Evolutionary conservation across 2,888 invertebrate genomes (phyloP), one percentile per base, ranked within the genome.

Genomic region (Meteorus cinctellus): DNA sequence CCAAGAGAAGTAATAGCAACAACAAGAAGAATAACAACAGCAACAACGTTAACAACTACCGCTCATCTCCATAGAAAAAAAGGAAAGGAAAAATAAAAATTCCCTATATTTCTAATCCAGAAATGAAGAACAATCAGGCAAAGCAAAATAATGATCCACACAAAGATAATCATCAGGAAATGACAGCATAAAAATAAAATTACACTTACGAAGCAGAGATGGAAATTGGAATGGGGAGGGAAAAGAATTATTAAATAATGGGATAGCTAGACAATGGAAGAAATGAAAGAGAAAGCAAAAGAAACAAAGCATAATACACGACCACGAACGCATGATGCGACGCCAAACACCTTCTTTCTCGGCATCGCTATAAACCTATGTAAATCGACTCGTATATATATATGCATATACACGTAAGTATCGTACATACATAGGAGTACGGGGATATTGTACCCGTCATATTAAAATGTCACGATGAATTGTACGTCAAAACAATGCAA

Each of bases 61-160:
- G 84, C 84, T 86, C 87, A 84, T 85, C 86, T 86, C 84, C 82
- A 83, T 81, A 80, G 78, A 76, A 78, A 78, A 77, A 77, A n/a
- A 74, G 73, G 69, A 62, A 77, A 8, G 69, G 69, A 29, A 76
- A 66, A 45, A 76, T 81, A 81, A 65, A 74, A 72, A 78, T 74
- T 76, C 8, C 6, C 19, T 19, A 55, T 8, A n/a, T 55, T 8
- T 5, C 8, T 2, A 5, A 4, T n/a, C 8, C 6, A 24, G 19
- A 4, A 24, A 19, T 55, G 5, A 6, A 55, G 24, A 55, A 8
- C 24, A 55, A 55, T 55, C 10, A 55, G 55, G 19, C 5, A 6
- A 10, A 55, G n/a, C 2, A 55, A 8, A 19, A 19, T 1, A 24
- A 55, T 48, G n/a, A n/a, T n/a, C 4, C 10, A 48, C 48, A n/a